Evolutionary conservation across 35 echinoderm and acorn worm species (phyloP).

Genomic region (Strongylocentrotus purpuratus): DNA sequence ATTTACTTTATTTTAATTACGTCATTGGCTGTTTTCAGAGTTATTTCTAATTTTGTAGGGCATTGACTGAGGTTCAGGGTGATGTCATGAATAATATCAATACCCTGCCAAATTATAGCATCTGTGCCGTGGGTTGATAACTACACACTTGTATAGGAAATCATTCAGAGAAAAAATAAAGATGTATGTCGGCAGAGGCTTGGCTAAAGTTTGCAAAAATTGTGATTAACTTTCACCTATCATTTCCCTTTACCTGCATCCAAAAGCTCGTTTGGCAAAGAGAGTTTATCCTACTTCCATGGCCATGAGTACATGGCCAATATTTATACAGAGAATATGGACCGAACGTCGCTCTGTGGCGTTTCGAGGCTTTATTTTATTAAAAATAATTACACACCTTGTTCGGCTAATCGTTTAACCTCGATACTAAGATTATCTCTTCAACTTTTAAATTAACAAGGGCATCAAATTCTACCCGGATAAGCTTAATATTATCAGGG

Average conservation of each 20-base stretch:
- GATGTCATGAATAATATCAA: neutral
- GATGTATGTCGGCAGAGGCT: too few species aligned
- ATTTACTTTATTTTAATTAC: too few species aligned
- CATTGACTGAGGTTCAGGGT: neutral
- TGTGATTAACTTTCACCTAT: too few species aligned
- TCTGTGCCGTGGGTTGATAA: neutral
- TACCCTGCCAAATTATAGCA: neutral
- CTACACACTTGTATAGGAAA: neutral
- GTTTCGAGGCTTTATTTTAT: neutral
- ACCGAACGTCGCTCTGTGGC: neutral
- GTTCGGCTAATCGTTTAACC: neutral
- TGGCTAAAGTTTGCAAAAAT: too few species aligned
- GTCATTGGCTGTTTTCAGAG: too few species aligned
- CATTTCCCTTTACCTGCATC: neutral
- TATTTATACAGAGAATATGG: neutral
- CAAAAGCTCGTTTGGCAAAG: neutral
- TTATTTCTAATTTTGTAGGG: neutral
- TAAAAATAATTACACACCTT: neutral
- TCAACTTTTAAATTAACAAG: neutral
- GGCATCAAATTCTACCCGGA: neutral
- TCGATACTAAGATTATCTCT: neutral
- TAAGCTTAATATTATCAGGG: neutral
- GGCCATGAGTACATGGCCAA: neutral
- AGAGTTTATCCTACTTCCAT: neutral
- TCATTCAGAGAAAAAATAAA: too few species aligned